Evolutionary conservation across 2,797 vertebrate species (phyloP).

Genomic region (Xenops minutus): DNA sequence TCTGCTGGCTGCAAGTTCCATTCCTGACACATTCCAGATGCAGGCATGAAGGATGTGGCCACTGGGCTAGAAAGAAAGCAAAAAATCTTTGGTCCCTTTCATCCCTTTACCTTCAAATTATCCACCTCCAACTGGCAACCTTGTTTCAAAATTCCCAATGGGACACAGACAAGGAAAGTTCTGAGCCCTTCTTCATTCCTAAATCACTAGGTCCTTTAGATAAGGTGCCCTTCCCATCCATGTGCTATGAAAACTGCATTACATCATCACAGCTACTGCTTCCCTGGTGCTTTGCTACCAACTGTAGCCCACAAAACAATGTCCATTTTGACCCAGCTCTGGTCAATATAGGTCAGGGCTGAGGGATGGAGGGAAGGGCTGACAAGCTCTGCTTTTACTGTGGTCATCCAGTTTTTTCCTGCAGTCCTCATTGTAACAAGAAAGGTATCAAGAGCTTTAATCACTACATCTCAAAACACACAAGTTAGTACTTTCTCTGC

Average conservation of each 20-base stretch:
- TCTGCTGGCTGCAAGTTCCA: not conserved
- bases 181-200: not conserved
- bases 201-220: not conserved
- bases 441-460: conserved; percentile 46
- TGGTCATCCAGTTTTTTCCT: not conserved
- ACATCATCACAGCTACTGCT: not conserved
- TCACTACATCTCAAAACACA: conserved; percentile 33
- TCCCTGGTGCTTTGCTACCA: not conserved
- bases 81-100: not conserved
- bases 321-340: not conserved
- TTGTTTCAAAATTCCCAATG: not conserved
- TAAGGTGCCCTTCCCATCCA: not conserved
- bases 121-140: not conserved
- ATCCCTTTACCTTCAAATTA: not conserved
- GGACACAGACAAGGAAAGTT: not conserved
- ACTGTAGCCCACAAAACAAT: accelerated
- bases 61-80: not conserved
- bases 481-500: conserved; percentile 30
- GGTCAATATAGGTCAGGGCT: not conserved
- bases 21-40: not conserved
- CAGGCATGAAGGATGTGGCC: not conserved
- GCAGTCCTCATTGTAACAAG: not conserved
- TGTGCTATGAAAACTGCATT: not conserved
- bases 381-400: not conserved
- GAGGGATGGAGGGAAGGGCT: not conserved